Evolutionary conservation across 2,888 invertebrate genomes (phyloP), one percentile per base, ranked within the genome.

Genomic region (Blera fallax): DNA sequence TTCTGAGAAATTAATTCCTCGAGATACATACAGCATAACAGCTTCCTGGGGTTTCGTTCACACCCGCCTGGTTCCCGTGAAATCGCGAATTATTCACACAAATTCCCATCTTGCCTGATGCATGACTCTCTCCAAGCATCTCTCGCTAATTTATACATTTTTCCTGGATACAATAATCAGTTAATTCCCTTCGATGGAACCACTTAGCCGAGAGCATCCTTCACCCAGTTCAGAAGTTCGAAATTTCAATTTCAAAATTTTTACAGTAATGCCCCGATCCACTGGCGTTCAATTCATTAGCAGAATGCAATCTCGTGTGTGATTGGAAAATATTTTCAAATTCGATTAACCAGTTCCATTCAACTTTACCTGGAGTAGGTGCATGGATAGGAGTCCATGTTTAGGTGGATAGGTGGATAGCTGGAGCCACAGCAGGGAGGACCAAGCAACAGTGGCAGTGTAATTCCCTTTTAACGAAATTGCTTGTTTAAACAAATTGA

Each of bases 401-500:
- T n/a, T n/a, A n/a, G n/a, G n/a, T n/a, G n/a, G n/a, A n/a, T n/a
- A 5, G 8, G 3, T 8, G 27, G 16, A 45, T 10, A 32, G 43
- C 27, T 3, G n/a, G n/a, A n/a, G n/a, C 32, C 5, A 1, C 3
- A 48, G 5, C 48, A 24, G 27, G 21, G 3, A 11, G 34, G n/a
- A 54, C n/a, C 48, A 67, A 8, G n/a, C 24, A 56, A 10, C 45
- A 65, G 54, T 43, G 43, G 11, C 52, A 43, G 29, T 62, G 81
- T 69, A 62, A 81, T 64, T 70, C 69, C 65, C 73, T 78, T 73
- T 78, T 54, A 83, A 84, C 64, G 52, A 80, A 80, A 84, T 80
- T 74, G 80, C 80, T 80, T 74, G 60, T 65, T 56, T 76, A 69
- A 74, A 52, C 80, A 80, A 84, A 84, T 84, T 74, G 80, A 84